Base-by-base conservation (phyloP, 2,113 vertebrate species). In the Clarias magur region DNA sequence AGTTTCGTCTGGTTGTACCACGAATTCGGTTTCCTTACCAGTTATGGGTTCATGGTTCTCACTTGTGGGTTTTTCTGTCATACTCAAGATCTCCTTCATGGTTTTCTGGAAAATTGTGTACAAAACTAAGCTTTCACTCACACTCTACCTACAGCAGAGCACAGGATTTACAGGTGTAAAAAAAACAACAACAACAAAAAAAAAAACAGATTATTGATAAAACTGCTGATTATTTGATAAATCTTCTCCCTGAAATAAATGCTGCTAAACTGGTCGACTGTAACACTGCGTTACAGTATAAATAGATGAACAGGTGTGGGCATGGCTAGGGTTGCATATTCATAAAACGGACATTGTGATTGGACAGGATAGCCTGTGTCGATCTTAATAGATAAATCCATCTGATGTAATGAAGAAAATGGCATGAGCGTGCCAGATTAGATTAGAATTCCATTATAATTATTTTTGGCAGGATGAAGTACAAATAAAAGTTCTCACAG, bases 41-140 rank as follows among this genome's bases (percentile, higher is more conserved):
- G 70, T 67, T 16, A 42, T 67, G 4, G 80, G 0, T 0, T 92
- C 93, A 1, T 84, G 87, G 76, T 80, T 80, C 25, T 93, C 91
- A 17, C 12, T 85, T 87, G 87, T 62, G 8, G 60, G 70, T 23
- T 63, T 80, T 67, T 89, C 90, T 3, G 86, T 80, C 86, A 91
- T 82, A 0, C 57, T 62, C 8, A 21, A 63, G 23, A 21, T 21
- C 53, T 56, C 11, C n/a, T 8, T 21, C 8, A 54, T 3, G 17
- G 2, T 2, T 13, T n/a, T 12, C 15, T 48, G 9, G 34, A 42
- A 1, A 21, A 17, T 3, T 27, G 25, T 57, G 13, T 30, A 79
- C 25, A 57, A 53, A 82, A 48, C 48, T 48, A 48, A 48, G 48
- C 7, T 48, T 48, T 7, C 48, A 13, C 23, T 27, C 19, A n/a